Percentiles rank a stretch among this genome's conserved stretches.
Evolutionary conservation across 2,113 vertebrate species (phyloP).

Genomic region (Sula dactylatra): DNA sequence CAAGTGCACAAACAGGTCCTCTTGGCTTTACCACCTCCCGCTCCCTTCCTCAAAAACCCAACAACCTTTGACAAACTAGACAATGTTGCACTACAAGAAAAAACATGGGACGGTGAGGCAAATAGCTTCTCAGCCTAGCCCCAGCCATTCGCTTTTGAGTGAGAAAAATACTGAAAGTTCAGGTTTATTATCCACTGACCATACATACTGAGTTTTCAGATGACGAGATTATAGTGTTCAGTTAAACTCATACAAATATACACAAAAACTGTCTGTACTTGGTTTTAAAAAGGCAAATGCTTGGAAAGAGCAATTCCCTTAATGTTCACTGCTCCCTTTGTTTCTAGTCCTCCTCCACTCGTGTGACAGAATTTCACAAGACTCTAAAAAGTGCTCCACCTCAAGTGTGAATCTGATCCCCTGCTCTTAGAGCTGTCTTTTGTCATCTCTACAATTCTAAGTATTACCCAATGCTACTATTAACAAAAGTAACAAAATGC

Average conservation of each 20-base stretch:
- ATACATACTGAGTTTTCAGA: background rate
- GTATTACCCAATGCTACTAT: background rate
- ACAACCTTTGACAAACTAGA: background rate
- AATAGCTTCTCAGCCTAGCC: background rate
- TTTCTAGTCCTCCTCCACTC: background rate
- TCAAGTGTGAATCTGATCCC: background rate
- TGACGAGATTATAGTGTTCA: background rate
- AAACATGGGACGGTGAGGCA: background rate
- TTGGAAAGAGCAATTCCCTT: background rate
- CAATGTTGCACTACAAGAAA: background rate
- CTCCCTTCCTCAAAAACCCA: background rate
- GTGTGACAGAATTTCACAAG: background rate
- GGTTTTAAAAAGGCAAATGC: background rate
- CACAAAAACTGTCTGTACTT: background rate
- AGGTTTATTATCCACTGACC: background rate
- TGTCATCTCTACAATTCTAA: background rate
- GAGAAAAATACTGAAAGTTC: background rate
- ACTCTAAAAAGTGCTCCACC: background rate
- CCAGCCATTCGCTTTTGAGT: background rate
- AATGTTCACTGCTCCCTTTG: background rate
- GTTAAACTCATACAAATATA: background rate
- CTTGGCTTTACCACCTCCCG: background rate
- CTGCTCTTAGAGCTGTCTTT: background rate
- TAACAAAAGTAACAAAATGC: background rate
- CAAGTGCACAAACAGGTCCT: slow-evolving; percentile 10